Evolutionary conservation across 2,797 vertebrate species (phyloP).

Genomic region (Artibeus lituratus): DNA sequence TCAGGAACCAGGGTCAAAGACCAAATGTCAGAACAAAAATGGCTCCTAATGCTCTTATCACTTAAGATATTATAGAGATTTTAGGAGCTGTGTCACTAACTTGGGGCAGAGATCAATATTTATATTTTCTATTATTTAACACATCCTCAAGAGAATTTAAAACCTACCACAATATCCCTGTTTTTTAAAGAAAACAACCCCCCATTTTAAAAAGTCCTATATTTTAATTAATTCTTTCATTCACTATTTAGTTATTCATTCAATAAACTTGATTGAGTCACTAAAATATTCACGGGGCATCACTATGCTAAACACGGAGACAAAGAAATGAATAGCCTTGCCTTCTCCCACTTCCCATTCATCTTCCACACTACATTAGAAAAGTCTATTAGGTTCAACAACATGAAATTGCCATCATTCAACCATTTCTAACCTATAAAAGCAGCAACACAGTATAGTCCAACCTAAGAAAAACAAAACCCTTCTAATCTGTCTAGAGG

Average conservation of each 20-base stretch:
- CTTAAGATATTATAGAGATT: not conserved
- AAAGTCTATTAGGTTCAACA: not conserved
- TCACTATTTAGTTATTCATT: not conserved
- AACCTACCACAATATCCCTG: not conserved
- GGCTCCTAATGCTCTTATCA: not conserved
- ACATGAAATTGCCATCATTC: constrained; percentile 17
- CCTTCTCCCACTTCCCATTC: not conserved
- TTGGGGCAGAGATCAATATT: not conserved
- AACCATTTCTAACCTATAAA: not conserved
- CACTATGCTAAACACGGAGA: not conserved
- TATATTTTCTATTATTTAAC: not conserved
- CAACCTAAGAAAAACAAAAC: not conserved
- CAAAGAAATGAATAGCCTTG: not conserved
- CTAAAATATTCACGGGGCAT: not conserved
- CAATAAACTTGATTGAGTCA: not conserved
- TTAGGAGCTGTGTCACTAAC: not conserved
- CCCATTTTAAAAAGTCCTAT: not conserved
- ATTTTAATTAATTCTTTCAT: not conserved
- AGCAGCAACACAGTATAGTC: not conserved
- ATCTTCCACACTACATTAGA: not conserved
- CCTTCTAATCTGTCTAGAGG: not conserved
- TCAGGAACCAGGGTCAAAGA: not conserved
- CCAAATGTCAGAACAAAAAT: not conserved
- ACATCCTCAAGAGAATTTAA: not conserved
- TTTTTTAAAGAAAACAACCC: not conserved